Percentiles rank a stretch among this genome's conserved stretches.
phyloP scores from a whole-genome alignment of 2,888 invertebrate genomes.

The Epirrita christyi region DNA sequence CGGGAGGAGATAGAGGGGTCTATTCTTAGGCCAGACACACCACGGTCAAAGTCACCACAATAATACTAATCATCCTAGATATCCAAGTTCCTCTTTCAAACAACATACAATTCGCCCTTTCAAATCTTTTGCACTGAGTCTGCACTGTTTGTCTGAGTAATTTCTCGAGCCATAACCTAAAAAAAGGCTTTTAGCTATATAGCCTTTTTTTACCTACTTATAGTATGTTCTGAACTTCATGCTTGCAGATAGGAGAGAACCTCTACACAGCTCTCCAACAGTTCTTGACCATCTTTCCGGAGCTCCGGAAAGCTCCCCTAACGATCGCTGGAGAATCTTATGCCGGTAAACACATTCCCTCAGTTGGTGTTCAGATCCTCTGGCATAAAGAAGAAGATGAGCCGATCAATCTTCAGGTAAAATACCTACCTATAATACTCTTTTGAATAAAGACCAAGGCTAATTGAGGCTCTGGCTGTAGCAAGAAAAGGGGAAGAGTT shows the following conservation, averaged over 20 bases:
- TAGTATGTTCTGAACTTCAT: neutral
- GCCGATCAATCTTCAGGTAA: conserved; percentile 76
- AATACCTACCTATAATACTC: too few relatives aligned
- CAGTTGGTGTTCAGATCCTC: conserved; percentile 85
- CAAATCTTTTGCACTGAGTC: neutral
- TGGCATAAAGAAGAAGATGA: conserved; percentile 68
- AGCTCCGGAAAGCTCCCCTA: conserved; percentile 84
- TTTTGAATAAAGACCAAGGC: too few relatives aligned
- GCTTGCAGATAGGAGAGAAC: conserved; percentile 81
- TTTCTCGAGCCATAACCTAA: too few relatives aligned
- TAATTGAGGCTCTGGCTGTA: too few relatives aligned
- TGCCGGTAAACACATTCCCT: conserved; percentile 86
- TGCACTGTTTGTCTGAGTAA: too few relatives aligned
- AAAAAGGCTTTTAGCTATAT: too few relatives aligned
- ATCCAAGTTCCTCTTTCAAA: neutral
- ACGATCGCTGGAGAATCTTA: conserved; percentile 88
- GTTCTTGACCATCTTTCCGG: conserved; percentile 87
- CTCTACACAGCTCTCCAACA: conserved; percentile 86
- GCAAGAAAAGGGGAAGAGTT: too few relatives aligned
- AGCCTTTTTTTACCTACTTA: neutral
- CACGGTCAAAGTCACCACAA: too few relatives aligned
- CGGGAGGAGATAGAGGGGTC: too few relatives aligned
- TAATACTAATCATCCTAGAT: too few relatives aligned
- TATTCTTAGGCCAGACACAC: too few relatives aligned
- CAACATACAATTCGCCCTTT: neutral